Base-by-base conservation (phyloP, 2,888 invertebrate species). In the Phasia obesa region DNA sequence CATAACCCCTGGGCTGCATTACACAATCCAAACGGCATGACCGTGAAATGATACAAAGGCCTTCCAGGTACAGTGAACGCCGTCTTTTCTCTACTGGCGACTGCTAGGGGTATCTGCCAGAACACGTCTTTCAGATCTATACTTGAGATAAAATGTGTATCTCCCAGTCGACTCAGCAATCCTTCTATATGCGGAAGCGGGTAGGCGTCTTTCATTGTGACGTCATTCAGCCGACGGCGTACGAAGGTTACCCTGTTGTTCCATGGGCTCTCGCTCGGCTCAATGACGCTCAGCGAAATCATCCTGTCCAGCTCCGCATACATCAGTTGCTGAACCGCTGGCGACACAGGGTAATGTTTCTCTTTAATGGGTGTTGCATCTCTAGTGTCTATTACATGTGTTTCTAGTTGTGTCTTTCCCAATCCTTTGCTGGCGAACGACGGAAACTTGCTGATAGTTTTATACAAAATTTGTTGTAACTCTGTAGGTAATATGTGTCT, bases 221-320 rank as follows among this genome's bases (percentile, higher is more conserved):
- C 9, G 31, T 31, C 31, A 31, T 31, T 31, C 5, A 31, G 31
- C 31, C 31, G 31, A 4, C 31, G 9, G 5, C 31, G 51, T 7
- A 64, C 55, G 1, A 83, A 38, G 1, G 57, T 74, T 7, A 83
- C 69, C 11, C 70, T 70, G 19, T 78, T 75, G 23, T 59, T 81
- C 84, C 80, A 77, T 4, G 78, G 65, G 21, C 78, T 88, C 6
- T 79, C 69, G 2, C 86, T 88, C 2, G 78, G 84, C 59, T 88
- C 88, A 4, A 90, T 85, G 0, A 90, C 85, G 1, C 85, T 87
- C 7, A 85, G 59, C 2, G 53, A 70, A 11, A 89, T 62, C 62
- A 19, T 15, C 51, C 86, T 59, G 27, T 88, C 88, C 5, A 89
- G 80, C 74, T 89, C 88, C 23, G 69, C 67, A 55, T 76, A 81